Conservation (phyloP, 2,797 vertebrate genomes). For the Sitta carolinensis region DNA sequence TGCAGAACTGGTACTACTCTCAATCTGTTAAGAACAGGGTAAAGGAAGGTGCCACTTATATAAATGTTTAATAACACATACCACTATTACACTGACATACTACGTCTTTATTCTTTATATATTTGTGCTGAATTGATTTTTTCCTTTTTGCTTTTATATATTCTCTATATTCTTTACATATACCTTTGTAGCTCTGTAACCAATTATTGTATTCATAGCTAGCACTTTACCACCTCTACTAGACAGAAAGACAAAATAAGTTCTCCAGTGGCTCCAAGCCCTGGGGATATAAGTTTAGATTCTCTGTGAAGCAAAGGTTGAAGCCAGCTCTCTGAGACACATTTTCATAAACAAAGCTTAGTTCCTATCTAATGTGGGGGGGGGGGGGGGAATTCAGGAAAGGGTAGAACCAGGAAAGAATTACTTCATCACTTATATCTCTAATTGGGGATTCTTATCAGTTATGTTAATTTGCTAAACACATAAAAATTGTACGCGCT, state of each 20-base stretch:
- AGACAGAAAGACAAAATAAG: not conserved
- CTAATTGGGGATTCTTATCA: not conserved
- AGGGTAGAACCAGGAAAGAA: not conserved
- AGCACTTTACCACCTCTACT: not conserved
- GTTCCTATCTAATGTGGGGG: no score
- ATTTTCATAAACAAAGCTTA: not conserved
- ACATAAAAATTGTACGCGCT: not conserved
- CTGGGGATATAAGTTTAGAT: not conserved
- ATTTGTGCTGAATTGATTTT: not conserved
- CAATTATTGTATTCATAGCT: not conserved
- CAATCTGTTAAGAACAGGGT: not conserved
- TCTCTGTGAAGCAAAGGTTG: not conserved
- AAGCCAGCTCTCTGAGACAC: not conserved
- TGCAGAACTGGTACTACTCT: not conserved
- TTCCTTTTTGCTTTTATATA: not conserved
- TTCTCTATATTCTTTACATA: not conserved
- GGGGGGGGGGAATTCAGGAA: not conserved
- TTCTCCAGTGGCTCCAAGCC: not conserved
- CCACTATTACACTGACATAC: not conserved
- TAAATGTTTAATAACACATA: not conserved
- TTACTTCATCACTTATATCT: not conserved
- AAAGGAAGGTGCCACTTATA: not conserved
- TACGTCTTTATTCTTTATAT: not conserved
- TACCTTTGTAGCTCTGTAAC: not conserved
- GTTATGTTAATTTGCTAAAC: not conserved